phyloP scores from a whole-genome alignment of 2,797 vertebrate genomes.

The Rhyacichthys aspro region DNA sequence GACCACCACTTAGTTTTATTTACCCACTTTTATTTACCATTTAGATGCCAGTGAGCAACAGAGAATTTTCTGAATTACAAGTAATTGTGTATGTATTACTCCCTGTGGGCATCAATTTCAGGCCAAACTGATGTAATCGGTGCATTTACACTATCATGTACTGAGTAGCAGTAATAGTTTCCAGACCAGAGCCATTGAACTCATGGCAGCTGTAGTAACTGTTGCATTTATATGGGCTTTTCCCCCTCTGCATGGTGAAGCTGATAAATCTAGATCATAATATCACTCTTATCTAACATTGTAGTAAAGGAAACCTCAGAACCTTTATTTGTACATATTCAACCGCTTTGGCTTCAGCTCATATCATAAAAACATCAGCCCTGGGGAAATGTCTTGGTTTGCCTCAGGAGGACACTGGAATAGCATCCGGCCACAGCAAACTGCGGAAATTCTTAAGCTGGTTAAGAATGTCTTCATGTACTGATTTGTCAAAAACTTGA shows the following conservation, averaged over 20 bases:
- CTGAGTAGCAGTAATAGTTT: conserved; percentile 49
- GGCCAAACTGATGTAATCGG: conserved; percentile 22
- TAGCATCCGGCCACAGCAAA: conserved; percentile 55
- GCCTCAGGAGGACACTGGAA: conserved; percentile 53
- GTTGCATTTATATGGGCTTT: conserved; percentile 24
- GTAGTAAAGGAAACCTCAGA: neutral
- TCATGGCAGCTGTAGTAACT: conserved; percentile 30
- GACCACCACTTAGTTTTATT: conserved; percentile 1
- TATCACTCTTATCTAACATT: conserved; percentile 32
- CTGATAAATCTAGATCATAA: conserved; percentile 46
- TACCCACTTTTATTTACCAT: neutral
- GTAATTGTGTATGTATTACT: conserved; percentile 1
- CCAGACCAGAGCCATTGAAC: conserved; percentile 50
- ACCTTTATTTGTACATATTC: conserved; percentile 14
- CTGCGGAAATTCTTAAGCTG: conserved; percentile 62
- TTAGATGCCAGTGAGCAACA: conserved; percentile 4
- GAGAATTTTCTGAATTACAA: conserved; percentile 5
- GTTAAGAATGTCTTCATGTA: conserved; percentile 55
- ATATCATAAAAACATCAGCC: conserved; percentile 29
- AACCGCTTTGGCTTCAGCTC: conserved; percentile 22
- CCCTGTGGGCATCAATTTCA: neutral
- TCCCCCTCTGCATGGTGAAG: conserved; percentile 28
- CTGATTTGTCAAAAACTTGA: conserved; percentile 22
- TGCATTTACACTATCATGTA: conserved; percentile 38
- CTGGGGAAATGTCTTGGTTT: conserved; percentile 42